Percentiles rank a stretch among this genome's conserved stretches.
Conservation (phyloP, 2,797 vertebrate genomes). For the Hemibagrus guttatus region DNA sequence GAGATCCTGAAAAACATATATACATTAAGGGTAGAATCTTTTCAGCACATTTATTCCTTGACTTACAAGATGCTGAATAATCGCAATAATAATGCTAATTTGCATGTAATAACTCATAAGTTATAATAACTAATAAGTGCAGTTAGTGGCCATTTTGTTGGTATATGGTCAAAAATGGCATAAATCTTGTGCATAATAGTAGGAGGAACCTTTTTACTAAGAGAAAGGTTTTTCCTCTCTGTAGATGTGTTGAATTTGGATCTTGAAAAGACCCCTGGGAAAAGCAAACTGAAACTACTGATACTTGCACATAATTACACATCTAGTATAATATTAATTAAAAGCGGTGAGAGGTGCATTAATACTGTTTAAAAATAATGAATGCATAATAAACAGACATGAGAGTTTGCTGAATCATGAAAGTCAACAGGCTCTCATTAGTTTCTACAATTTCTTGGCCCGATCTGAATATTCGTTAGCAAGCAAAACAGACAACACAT, state of each 20-base stretch:
- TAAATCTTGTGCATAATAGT: not conserved
- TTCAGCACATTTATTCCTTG: not conserved
- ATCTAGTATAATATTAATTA: not conserved
- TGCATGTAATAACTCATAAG: not conserved
- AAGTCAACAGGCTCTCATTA: not conserved
- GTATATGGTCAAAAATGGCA: not conserved
- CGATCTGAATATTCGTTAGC: not conserved
- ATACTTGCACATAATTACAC: not conserved
- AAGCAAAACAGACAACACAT: not conserved
- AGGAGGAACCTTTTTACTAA: not conserved
- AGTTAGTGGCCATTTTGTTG: not conserved
- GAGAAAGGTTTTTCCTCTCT: not conserved
- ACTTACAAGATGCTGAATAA: not conserved
- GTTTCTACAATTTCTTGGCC: not conserved
- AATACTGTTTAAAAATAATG: not conserved
- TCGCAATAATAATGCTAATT: not conserved
- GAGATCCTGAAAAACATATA: slow-evolving; percentile 80
- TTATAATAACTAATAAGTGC: no score
- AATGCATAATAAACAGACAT: not conserved
- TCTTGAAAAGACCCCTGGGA: not conserved
- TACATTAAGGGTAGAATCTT: not conserved
- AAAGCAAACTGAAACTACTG: not conserved
- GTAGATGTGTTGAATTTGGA: not conserved
- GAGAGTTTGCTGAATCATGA: not conserved
- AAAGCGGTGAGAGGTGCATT: not conserved